phyloP scores from a whole-genome alignment of 2,888 invertebrate genomes.

The Calameuta filiformis region DNA sequence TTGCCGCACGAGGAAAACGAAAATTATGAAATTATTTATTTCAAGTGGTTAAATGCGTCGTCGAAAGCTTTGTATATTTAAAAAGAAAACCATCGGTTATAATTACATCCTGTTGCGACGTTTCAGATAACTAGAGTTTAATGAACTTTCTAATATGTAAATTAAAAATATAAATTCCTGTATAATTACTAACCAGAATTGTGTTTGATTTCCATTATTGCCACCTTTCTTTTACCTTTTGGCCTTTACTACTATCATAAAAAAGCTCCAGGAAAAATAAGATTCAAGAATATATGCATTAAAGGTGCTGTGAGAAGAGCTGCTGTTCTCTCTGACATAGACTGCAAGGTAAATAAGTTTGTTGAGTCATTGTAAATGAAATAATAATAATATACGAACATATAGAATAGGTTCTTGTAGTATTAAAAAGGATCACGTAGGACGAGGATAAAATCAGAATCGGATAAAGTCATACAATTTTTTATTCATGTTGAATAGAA shows the following conservation, averaged over 20 bases:
- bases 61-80: constrained; percentile 56
- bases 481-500: not conserved
- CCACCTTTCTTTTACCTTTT: not conserved
- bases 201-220: not conserved
- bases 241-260: not conserved
- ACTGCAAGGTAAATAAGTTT: not conserved
- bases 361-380: not conserved
- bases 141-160: constrained; percentile 53
- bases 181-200: constrained; percentile 43
- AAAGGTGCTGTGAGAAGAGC: not conserved
- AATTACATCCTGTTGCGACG: constrained; percentile 45
- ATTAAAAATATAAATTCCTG: constrained; percentile 51
- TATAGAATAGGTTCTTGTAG: not conserved
- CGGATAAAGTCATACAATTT: not conserved
- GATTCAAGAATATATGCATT: not conserved
- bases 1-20: constrained; percentile 29
- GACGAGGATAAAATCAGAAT: not conserved
- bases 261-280: not conserved
- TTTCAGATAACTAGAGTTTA: constrained; percentile 57
- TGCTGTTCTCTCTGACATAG: not conserved
- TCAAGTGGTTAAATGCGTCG: constrained; percentile 31
- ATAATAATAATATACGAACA: not conserved
- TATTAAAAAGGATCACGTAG: not conserved
- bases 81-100: constrained; percentile 40
- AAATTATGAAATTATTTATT: constrained; percentile 52